phyloP scores from a whole-genome alignment of 2,113 vertebrate species.

The Jaculus jaculus region DNA sequence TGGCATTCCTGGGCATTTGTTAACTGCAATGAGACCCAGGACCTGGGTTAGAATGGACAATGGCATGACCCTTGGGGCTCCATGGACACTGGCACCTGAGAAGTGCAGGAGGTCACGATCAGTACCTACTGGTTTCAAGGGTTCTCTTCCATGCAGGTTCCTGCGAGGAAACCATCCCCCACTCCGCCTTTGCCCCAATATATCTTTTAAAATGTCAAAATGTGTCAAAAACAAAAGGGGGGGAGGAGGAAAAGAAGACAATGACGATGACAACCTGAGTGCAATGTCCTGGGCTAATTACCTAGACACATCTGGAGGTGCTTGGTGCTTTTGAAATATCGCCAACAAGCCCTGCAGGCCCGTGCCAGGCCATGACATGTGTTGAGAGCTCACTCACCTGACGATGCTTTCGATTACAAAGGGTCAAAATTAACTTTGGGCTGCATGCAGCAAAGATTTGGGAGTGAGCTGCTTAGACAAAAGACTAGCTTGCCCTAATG shows the following conservation, averaged over 20 bases:
- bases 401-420: neutral
- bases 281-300: conserved; percentile 12
- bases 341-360: neutral
- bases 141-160: neutral
- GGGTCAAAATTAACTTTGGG: neutral
- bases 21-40: rapidly evolving
- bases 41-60: neutral
- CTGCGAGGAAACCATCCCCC: neutral
- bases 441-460: neutral
- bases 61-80: neutral
- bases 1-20: rapidly evolving
- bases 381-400: neutral
- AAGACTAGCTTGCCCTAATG: neutral
- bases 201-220: conserved; percentile 24
- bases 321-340: conserved; percentile 28
- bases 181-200: neutral
- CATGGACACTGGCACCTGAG: rapidly evolving
- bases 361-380: neutral
- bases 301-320: neutral
- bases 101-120: neutral
- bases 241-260: too few species aligned
- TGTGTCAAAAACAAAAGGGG: neutral
- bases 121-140: neutral
- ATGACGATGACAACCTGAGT: neutral
- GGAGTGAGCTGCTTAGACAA: neutral